phyloP scores from a whole-genome alignment of 2,113 vertebrate genomes.

The Opisthocomus hoazin region DNA sequence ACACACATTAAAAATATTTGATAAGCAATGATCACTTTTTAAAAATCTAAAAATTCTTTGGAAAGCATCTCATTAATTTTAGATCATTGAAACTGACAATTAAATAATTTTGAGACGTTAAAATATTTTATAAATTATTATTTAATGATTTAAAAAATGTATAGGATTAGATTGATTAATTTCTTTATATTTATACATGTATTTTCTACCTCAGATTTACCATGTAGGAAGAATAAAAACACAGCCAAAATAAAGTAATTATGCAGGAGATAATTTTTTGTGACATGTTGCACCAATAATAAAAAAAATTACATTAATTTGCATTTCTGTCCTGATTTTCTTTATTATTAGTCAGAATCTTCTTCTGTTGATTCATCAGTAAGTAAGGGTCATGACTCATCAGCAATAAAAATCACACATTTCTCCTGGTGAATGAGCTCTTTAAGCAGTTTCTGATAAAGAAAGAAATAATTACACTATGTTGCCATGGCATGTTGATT shows the following conservation, averaged over 20 bases:
- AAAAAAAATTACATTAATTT: neutral
- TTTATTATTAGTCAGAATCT: neutral
- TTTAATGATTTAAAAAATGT: neutral
- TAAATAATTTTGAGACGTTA: too few species aligned
- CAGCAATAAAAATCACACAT: neutral
- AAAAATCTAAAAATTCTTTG: neutral
- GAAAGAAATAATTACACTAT: neutral
- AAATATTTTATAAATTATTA: neutral
- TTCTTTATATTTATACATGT: neutral
- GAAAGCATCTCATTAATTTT: neutral
- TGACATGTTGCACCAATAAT: neutral
- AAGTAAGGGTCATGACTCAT: neutral
- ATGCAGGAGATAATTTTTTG: neutral
- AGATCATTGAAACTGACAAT: neutral
- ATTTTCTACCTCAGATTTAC: neutral
- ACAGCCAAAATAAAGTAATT: neutral
- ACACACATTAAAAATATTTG: neutral
- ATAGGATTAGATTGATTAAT: neutral
- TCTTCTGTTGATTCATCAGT: neutral
- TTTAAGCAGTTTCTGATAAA: neutral
- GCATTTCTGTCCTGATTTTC: neutral
- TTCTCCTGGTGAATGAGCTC: neutral
- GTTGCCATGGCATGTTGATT: neutral
- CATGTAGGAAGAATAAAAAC: neutral
- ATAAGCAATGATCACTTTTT: neutral